Conservation (phyloP, 2,797 vertebrate genomes). For the Rhinoraja longicauda region DNA sequence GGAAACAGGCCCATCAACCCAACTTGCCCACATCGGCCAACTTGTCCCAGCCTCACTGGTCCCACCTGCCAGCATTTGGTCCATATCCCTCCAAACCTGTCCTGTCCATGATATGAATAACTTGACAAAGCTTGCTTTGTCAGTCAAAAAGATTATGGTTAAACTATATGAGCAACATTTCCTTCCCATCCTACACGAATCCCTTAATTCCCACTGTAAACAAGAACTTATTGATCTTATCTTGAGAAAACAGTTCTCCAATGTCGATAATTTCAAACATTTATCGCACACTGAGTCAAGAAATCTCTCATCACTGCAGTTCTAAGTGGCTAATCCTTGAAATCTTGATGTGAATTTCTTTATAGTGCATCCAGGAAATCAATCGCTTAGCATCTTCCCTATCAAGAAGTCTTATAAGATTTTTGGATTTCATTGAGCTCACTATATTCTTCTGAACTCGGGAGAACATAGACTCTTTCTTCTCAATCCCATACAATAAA, state of each 20-base stretch:
- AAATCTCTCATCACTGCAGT: not conserved
- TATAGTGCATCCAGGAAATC: not conserved
- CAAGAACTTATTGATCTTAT: not conserved
- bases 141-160: not conserved
- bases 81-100: no score
- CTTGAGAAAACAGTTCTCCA: not conserved
- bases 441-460: not conserved
- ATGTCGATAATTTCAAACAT: not conserved
- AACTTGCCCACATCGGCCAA: no score
- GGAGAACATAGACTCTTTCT: not conserved
- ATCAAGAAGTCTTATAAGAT: not conserved
- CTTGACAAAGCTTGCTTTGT: no score
- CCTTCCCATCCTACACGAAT: not conserved
- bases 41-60: no score
- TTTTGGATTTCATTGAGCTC: not conserved
- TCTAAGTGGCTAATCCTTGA: not conserved
- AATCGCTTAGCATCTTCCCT: not conserved
- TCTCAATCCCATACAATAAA: no score
- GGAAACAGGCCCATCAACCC: no score
- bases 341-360: not conserved
- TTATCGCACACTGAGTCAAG: not conserved
- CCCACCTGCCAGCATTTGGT: no score
- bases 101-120: no score
- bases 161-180: not conserved
- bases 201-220: not conserved